These are phyloP conservation scores for Tethya wilhelma DNA, from an alignment of 37 sponge, comb jelly and placozoan species.

Conservation along the genomic window DNA sequence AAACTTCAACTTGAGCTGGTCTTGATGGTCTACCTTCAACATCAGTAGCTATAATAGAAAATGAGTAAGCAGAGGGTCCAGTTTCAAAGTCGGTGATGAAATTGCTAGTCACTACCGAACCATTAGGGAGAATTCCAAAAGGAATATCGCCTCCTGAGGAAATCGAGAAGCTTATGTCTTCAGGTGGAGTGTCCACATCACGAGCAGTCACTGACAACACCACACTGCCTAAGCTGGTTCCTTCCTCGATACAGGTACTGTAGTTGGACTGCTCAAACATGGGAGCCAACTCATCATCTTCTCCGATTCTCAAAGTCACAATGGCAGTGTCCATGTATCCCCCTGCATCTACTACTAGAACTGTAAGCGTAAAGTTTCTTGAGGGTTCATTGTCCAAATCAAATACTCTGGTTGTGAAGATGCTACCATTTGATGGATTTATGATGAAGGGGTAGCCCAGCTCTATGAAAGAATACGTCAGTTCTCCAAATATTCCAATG, in stretches of 20 bases:
- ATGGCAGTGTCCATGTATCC: conserved; percentile 5
- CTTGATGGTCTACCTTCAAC: not conserved
- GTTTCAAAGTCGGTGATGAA: conserved; percentile 32
- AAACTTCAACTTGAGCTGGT: conserved; percentile 22
- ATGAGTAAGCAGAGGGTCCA: conserved; percentile 11
- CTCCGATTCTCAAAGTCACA: conserved; percentile 38
- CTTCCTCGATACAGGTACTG: conserved; percentile 33
- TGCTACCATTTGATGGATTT: conserved; percentile 37
- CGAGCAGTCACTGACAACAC: conserved; percentile 20
- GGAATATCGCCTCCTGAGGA: not conserved
- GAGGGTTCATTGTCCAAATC: conserved; percentile 29
- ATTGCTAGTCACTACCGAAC: conserved; percentile 16
- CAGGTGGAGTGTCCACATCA: not conserved
- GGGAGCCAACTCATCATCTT: conserved; percentile 32
- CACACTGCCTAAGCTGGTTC: not conserved
- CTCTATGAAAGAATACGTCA: conserved; percentile 19
- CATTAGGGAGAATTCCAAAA: conserved; percentile 19
- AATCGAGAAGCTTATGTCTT: not conserved
- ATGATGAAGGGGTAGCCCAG: conserved; percentile 37
- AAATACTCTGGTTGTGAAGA: conserved; percentile 34
- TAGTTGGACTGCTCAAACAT: conserved; percentile 27
- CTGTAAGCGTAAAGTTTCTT: conserved; percentile 24
- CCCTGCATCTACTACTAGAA: conserved; percentile 70
- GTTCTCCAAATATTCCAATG: conserved; percentile 43
- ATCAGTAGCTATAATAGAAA: conserved; percentile 56